phyloP scores from a whole-genome alignment of 1,140 invertebrate species.

The Aphis gossypii region DNA sequence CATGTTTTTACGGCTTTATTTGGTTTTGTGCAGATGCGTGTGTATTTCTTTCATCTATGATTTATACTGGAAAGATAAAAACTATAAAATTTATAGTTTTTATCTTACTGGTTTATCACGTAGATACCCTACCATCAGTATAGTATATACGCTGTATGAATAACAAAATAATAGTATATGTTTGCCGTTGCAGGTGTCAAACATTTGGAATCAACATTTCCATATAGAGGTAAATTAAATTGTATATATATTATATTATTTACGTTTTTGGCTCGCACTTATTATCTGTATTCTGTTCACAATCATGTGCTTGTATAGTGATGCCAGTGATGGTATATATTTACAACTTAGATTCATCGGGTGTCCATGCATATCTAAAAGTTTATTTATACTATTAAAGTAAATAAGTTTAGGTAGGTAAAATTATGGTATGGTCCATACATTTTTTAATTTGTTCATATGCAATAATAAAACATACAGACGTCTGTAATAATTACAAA shows the following conservation, averaged over 20 bases:
- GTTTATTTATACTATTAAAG: neutral
- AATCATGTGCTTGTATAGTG: no score
- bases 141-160: neutral
- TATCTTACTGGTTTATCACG: constrained; percentile 1
- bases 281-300: neutral
- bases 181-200: neutral
- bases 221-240: no score
- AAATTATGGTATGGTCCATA: neutral
- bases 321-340: neutral
- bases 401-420: neutral
- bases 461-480: neutral
- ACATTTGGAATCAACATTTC: neutral
- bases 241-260: neutral
- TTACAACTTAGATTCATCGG: neutral
- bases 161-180: neutral
- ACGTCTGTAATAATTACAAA: neutral
- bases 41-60: constrained; percentile 11
- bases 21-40: neutral
- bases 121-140: neutral
- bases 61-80: neutral
- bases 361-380: neutral
- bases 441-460: neutral
- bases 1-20: neutral
- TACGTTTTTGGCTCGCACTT: neutral
- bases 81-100: constrained; percentile 9